These are phyloP conservation scores for Meloidogyne exigua DNA, from an alignment of 1,140 invertebrate species.

Conservation along the genomic window DNA sequence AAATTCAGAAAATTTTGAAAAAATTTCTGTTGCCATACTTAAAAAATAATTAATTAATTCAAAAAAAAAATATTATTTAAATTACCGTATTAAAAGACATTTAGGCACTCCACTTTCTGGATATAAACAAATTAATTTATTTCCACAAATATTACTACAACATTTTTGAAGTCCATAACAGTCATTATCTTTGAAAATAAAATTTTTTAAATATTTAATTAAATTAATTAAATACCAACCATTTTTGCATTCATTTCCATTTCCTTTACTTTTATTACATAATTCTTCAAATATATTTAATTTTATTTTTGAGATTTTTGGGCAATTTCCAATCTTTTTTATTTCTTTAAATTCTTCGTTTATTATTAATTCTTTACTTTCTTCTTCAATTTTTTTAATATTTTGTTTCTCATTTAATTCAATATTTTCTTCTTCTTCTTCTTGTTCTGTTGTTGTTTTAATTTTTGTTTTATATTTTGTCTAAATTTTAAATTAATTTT, in stretches of 20 bases:
- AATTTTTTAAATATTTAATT: not conserved
- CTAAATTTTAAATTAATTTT: conserved; percentile 6
- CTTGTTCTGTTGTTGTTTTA: not conserved
- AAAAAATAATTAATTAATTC: not conserved
- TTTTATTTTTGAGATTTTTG: not conserved
- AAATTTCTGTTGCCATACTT: not conserved
- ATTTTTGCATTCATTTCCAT: not conserved
- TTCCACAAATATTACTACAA: conserved; percentile 41
- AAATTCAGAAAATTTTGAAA: conserved; percentile 5
- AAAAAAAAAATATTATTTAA: not conserved
- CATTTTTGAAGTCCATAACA: conserved; percentile 52
- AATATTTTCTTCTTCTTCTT: not conserved
- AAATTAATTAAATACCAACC: conserved; percentile 3
- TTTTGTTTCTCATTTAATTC: not conserved
- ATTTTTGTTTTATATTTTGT: not conserved
- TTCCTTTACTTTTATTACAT: not conserved
- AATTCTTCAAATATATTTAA: not conserved
- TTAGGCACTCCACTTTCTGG: conserved; percentile 34
- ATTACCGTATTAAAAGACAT: conserved; percentile 4
- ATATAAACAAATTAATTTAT: conserved; percentile 48
- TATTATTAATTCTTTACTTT: not conserved
- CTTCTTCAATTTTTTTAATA: not conserved
- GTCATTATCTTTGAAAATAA: conserved; percentile 41
- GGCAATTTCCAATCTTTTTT: conserved; percentile 12
- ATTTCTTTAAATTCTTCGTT: too few species aligned